These are phyloP conservation scores for Dermochelys coriacea DNA, from an alignment of 2,797 vertebrate species.

Conservation along the genomic window DNA sequence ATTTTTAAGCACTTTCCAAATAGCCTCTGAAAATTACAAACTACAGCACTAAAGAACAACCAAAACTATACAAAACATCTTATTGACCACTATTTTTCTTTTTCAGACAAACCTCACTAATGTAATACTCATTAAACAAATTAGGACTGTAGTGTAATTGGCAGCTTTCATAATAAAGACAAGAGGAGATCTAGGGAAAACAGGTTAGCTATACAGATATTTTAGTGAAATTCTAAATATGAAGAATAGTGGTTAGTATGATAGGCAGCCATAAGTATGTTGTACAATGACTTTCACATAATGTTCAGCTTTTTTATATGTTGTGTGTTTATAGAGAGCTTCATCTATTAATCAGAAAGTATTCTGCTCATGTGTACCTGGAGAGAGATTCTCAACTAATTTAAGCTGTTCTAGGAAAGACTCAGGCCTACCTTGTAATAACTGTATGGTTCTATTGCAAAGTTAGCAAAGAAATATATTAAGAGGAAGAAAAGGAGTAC, in stretches of 20 bases:
- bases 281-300: neutral
- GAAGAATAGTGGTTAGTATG: neutral
- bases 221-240: neutral
- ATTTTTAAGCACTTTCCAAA: slow-evolving; percentile 14
- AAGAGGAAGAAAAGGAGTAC: too few relatives aligned
- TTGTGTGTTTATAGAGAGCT: neutral
- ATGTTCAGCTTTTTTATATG: neutral
- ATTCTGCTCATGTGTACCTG: neutral
- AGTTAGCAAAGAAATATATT: neutral
- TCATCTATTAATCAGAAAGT: neutral
- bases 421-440: neutral
- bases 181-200: neutral
- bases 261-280: neutral
- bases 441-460: accelerated
- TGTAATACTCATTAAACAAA: slow-evolving; percentile 11
- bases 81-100: neutral
- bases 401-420: neutral
- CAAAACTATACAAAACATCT: neutral
- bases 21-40: neutral
- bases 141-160: neutral
- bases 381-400: neutral
- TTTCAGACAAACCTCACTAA: neutral
- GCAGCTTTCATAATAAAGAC: neutral
- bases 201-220: too few relatives aligned
- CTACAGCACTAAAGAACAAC: neutral